Percentiles rank a stretch among this genome's conserved stretches.
Conservation (phyloP, 2,113 vertebrate genomes). For the Thunnus maccoyii region DNA sequence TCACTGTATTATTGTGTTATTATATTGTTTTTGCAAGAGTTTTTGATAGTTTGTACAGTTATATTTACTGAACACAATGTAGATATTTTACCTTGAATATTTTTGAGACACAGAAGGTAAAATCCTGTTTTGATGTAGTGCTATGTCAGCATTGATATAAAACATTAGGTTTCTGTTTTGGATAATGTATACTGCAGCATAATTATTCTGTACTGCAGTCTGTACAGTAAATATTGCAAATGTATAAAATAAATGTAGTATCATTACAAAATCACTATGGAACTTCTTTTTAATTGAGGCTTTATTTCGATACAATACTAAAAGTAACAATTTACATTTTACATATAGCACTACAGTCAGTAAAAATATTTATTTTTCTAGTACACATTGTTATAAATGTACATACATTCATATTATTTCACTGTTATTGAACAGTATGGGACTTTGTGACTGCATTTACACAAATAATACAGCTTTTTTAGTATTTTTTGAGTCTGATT, state of each 20-base stretch:
- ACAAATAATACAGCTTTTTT: not conserved
- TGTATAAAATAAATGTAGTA: not conserved
- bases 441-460: not conserved
- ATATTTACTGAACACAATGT: not conserved
- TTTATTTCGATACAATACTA: slow-evolving; percentile 68
- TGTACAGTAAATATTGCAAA: not conserved
- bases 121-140: not conserved
- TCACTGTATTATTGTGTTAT: not conserved
- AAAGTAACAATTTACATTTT: slow-evolving; percentile 56
- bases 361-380: slow-evolving; percentile 40
- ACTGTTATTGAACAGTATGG: not conserved
- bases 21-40: not conserved
- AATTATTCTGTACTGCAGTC: not conserved
- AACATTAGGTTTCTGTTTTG: not conserved
- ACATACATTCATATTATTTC: slow-evolving; percentile 45
- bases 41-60: not conserved
- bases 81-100: not conserved
- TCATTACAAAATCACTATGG: not conserved
- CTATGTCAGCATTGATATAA: not conserved
- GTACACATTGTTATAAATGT: slow-evolving; percentile 24
- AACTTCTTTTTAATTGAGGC: slow-evolving; percentile 55
- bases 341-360: not conserved
- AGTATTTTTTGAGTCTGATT: not conserved
- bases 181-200: not conserved
- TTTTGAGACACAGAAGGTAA: not conserved